Conservation (phyloP, 2,113 vertebrate genomes). For the Xerus inauris region DNA sequence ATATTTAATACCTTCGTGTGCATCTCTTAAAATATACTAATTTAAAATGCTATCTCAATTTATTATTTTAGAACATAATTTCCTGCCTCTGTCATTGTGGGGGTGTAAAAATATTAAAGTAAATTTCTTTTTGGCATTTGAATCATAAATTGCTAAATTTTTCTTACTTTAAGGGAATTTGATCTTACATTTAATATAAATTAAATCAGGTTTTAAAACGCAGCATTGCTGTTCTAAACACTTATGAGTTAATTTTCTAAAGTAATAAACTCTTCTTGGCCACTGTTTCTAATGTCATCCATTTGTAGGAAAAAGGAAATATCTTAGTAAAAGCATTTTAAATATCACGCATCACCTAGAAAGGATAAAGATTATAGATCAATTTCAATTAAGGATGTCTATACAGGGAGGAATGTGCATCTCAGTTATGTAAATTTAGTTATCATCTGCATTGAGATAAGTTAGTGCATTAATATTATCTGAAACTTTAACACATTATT, state of each 20-base stretch:
- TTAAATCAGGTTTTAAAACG: background rate
- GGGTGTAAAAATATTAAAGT: background rate
- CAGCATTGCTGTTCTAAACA: background rate
- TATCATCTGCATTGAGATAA: background rate
- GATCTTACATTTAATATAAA: background rate
- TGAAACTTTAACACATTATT: background rate
- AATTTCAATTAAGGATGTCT: background rate
- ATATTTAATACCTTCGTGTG: background rate
- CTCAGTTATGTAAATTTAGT: background rate
- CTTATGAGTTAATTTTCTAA: background rate
- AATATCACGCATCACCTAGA: background rate
- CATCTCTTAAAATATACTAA: background rate
- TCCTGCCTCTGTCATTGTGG: background rate
- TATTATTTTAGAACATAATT: background rate
- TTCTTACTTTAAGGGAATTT: background rate
- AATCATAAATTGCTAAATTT: background rate
- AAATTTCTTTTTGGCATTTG: background rate
- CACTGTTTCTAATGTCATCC: background rate
- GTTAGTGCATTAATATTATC: background rate
- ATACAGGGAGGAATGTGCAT: background rate
- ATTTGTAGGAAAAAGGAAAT: background rate
- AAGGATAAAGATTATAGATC: background rate
- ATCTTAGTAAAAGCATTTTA: background rate
- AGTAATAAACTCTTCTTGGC: background rate
- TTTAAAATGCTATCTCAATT: background rate